Percentiles rank a stretch among this genome's conserved stretches.
Conservation (phyloP, 2,113 vertebrate genomes). For the Trematocara stigmaticum region DNA sequence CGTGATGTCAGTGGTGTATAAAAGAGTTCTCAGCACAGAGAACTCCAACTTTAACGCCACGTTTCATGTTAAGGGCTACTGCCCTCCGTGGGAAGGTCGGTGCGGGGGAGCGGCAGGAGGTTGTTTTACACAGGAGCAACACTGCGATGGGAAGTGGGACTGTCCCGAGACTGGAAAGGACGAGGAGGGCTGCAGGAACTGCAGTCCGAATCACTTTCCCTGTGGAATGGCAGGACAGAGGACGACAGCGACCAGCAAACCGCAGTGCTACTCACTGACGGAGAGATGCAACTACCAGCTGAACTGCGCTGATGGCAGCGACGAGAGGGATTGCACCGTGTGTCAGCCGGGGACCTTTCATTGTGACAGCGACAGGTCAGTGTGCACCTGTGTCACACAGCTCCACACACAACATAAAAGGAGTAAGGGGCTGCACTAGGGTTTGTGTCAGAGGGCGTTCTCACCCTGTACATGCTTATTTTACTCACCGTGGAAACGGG, state of each 20-base stretch:
- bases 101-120: constrained; percentile 76
- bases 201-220: constrained; percentile 71
- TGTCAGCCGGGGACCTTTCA: constrained; percentile 87
- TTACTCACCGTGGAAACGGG: background rate
- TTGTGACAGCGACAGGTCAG: constrained; percentile 80
- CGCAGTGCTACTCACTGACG: constrained; percentile 75
- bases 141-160: constrained; percentile 84
- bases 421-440: background rate
- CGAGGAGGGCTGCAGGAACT: constrained; percentile 79
- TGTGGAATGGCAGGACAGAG: constrained; percentile 68
- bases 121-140: constrained; percentile 77
- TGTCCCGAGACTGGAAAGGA: constrained; percentile 81
- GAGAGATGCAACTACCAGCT: constrained; percentile 90
- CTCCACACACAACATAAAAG: background rate
- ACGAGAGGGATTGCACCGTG: constrained; percentile 80
- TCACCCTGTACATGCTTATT: background rate
- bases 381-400: background rate
- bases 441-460: background rate
- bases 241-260: background rate
- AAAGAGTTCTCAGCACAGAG: constrained; percentile 47
- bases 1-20: constrained; percentile 74
- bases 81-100: constrained; percentile 81
- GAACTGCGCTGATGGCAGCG: constrained; percentile 81
- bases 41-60: constrained; percentile 84
- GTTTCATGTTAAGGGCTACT: constrained; percentile 83